Evolutionary conservation across 1,140 invertebrate genomes (phyloP).

Genomic region (Macrobrachium nipponense): DNA sequence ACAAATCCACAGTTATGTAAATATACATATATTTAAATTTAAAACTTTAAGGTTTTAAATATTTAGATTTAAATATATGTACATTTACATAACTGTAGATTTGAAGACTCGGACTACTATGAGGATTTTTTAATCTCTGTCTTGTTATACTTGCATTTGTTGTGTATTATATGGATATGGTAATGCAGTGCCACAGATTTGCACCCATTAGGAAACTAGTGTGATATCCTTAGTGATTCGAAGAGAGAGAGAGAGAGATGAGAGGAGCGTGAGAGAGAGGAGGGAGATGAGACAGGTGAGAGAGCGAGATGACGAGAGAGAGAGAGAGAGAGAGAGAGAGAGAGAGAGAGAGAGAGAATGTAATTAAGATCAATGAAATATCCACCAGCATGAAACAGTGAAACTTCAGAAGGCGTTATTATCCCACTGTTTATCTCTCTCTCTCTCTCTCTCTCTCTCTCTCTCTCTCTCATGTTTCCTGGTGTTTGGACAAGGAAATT

Average conservation of each 20-base stretch:
- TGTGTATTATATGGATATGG: neutral
- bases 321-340: slow-evolving; percentile 20
- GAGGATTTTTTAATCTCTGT: too few relatives aligned
- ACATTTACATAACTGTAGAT: too few relatives aligned
- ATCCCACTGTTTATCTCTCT: neutral
- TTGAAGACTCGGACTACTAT: too few relatives aligned
- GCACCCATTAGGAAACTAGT: neutral
- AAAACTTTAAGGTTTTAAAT: too few relatives aligned
- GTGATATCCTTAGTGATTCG: neutral
- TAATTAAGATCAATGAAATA: neutral
- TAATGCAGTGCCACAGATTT: neutral
- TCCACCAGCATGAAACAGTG: neutral
- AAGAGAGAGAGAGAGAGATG: slow-evolving; percentile 8
- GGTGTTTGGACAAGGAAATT: too few relatives aligned
- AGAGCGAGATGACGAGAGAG: neutral
- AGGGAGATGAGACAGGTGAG: slow-evolving; percentile 5
- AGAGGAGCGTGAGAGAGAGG: slow-evolving; percentile 19
- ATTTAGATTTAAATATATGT: too few relatives aligned
- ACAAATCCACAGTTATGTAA: too few relatives aligned
- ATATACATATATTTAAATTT: too few relatives aligned
- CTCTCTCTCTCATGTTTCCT: slow-evolving; percentile 10
- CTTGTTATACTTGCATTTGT: too few relatives aligned
- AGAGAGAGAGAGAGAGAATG: slow-evolving; percentile 24
- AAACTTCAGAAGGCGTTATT: neutral
- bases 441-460: slow-evolving; percentile 24